Evolutionary conservation across 2,888 invertebrate species (phyloP).

Genomic region (Horisme vitalbata): DNA sequence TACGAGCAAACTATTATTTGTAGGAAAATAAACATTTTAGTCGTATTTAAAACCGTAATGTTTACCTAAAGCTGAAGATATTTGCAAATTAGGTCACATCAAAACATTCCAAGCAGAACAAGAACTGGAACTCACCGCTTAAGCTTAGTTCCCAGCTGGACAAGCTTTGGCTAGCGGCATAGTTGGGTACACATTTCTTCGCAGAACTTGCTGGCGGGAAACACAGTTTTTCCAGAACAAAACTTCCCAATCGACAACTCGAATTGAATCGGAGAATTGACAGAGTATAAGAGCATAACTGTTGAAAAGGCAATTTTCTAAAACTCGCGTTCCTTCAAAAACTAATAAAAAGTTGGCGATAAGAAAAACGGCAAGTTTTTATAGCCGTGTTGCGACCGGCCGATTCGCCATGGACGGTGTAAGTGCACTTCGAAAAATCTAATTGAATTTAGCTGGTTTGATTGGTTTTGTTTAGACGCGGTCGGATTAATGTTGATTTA

Average conservation of each 20-base stretch:
- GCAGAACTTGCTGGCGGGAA: no score
- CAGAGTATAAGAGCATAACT: no score
- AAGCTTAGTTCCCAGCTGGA: background rate
- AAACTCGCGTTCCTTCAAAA: slow-evolving; percentile 24
- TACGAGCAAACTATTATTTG: no score
- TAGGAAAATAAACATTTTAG: no score
- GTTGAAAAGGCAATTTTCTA: slow-evolving; percentile 9
- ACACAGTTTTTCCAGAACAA: no score
- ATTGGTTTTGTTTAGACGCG: slow-evolving; percentile 9
- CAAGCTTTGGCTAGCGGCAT: slow-evolving; percentile 5
- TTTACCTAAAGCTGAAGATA: background rate
- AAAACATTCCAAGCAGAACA: slow-evolving; percentile 3
- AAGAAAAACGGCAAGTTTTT: slow-evolving; percentile 28
- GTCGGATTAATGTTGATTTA: background rate
- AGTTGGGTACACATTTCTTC: background rate
- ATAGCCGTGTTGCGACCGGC: slow-evolving; percentile 28
- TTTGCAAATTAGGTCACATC: slow-evolving; percentile 7
- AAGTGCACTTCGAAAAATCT: slow-evolving; percentile 26
- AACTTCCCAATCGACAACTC: no score
- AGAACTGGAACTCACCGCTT: slow-evolving; percentile 15
- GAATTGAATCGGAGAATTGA: no score
- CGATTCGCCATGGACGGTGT: slow-evolving; percentile 25
- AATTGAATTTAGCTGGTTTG: slow-evolving; percentile 26
- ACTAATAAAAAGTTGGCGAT: slow-evolving; percentile 34
- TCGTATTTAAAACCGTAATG: background rate